phyloP scores from a whole-genome alignment of 1,140 invertebrate species.

The Aphelinus certus region DNA sequence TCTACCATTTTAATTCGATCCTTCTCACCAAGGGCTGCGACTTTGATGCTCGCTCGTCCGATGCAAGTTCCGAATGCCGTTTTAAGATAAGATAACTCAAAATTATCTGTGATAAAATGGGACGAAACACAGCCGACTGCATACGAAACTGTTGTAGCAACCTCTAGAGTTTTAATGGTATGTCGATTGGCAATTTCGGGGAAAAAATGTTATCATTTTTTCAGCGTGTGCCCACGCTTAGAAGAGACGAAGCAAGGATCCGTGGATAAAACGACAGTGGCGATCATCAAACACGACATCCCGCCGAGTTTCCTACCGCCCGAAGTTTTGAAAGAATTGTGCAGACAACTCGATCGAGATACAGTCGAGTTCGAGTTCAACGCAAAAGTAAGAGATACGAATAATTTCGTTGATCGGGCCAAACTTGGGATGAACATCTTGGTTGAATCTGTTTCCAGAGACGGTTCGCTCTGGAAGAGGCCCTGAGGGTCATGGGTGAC shows the following conservation, averaged over 20 bases:
- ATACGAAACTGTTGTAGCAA: too few relatives aligned
- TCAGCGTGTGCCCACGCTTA: not conserved
- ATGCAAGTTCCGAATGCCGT: too few relatives aligned
- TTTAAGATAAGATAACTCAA: not conserved
- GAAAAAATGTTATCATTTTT: too few relatives aligned
- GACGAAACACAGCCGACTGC: too few relatives aligned
- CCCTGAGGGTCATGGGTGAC: constrained; percentile 64
- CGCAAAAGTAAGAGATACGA: constrained; percentile 64
- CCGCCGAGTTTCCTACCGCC: constrained; percentile 68
- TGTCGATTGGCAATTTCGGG: too few relatives aligned
- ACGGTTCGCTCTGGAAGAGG: constrained; percentile 73
- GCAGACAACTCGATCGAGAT: constrained; percentile 73
- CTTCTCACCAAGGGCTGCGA: not conserved
- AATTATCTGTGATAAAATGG: not conserved
- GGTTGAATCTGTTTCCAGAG: constrained; percentile 52
- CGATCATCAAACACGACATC: constrained; percentile 34
- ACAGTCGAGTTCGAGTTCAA: constrained; percentile 76
- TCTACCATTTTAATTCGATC: not conserved
- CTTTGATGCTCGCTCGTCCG: too few relatives aligned
- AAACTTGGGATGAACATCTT: too few relatives aligned
- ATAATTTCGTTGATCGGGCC: too few relatives aligned
- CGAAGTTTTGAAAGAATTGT: constrained; percentile 73
- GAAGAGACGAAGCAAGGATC: constrained; percentile 23
- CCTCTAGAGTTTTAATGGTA: too few relatives aligned
- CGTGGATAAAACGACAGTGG: constrained; percentile 45